A percentile compares a stretch with the other conserved stretches of the same genome.
phyloP scores from a whole-genome alignment of 2,888 invertebrate species.

The Muscina levida region DNA sequence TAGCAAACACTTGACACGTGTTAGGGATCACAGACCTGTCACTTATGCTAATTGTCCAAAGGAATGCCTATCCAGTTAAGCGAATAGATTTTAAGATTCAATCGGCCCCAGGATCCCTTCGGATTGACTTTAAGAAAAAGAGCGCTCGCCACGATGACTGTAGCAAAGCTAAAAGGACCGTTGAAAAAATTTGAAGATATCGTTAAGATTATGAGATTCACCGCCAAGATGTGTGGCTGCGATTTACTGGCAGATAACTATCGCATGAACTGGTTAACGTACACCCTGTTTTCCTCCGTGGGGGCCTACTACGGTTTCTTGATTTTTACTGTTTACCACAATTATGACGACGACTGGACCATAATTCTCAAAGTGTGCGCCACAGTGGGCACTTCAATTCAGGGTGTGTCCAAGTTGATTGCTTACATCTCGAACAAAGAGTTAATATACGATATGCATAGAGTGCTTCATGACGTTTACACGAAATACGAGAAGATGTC shows the following conservation, averaged over 20 bases:
- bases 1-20: too few species aligned
- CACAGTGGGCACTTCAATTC: constrained; percentile 68
- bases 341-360: constrained; percentile 64
- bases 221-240: constrained; percentile 59
- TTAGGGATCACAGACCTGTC: too few species aligned
- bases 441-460: too few species aligned
- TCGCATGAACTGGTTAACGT: too few species aligned
- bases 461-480: constrained; percentile 57
- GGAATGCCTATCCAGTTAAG: too few species aligned
- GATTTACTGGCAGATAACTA: constrained; percentile 67
- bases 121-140: too few species aligned
- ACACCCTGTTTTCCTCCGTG: constrained; percentile 50
- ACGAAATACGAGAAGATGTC: constrained; percentile 62
- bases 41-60: too few species aligned
- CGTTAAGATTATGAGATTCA: constrained; percentile 53
- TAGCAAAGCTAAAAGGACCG: constrained; percentile 9
- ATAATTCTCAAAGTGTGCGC: constrained; percentile 65
- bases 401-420: constrained; percentile 66
- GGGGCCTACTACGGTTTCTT: constrained; percentile 58
- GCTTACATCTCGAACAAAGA: constrained; percentile 42
- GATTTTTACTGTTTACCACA: constrained; percentile 53
- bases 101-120: too few species aligned
- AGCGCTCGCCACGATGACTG: constrained; percentile 1
- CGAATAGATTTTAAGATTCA: too few species aligned
- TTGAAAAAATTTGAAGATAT: constrained; percentile 50